These are phyloP conservation scores for Globodera rostochiensis DNA, from an alignment of 1,140 invertebrate genomes.

Conservation along the genomic window DNA sequence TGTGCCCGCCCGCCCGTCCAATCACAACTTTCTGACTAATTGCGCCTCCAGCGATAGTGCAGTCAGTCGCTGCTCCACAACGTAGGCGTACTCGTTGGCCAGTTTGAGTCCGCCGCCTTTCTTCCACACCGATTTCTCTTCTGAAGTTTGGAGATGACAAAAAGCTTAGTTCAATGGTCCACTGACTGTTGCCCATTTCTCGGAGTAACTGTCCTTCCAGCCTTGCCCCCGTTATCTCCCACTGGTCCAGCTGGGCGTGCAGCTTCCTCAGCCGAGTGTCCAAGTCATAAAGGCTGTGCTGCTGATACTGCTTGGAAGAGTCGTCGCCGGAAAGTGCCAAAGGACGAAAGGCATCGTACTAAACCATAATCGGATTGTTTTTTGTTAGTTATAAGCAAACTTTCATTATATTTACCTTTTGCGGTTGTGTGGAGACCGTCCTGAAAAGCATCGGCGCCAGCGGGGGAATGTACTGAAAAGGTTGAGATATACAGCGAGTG, in stretches of 20 bases:
- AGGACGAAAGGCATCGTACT: neutral
- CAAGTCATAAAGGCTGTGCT: constrained; percentile 19
- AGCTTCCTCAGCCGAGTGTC: constrained; percentile 21
- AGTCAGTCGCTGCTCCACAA: constrained; percentile 23
- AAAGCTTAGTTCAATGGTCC: neutral
- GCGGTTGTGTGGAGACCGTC: neutral
- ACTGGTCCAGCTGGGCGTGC: constrained; percentile 27
- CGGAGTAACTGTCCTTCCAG: constrained; percentile 24
- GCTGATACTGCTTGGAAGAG: constrained; percentile 3
- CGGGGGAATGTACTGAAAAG: constrained; percentile 27
- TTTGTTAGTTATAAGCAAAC: neutral
- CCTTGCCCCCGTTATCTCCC: constrained; percentile 23
- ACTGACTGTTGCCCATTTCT: constrained; percentile 17
- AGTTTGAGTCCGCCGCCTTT: constrained; percentile 11
- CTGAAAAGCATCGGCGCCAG: constrained; percentile 21
- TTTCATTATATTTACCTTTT: neutral
- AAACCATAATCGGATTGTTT: neutral
- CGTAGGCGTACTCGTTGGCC: constrained; percentile 8
- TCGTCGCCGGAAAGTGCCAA: neutral
- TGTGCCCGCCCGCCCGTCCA: neutral
- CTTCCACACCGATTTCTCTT: constrained; percentile 19
- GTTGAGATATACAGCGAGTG: neutral
- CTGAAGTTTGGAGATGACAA: neutral
- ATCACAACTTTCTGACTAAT: constrained; percentile 15
- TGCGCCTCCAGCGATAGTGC: constrained; percentile 13